Base-by-base conservation (phyloP, 2,797 vertebrate genomes). In the Mallotus villosus region DNA sequence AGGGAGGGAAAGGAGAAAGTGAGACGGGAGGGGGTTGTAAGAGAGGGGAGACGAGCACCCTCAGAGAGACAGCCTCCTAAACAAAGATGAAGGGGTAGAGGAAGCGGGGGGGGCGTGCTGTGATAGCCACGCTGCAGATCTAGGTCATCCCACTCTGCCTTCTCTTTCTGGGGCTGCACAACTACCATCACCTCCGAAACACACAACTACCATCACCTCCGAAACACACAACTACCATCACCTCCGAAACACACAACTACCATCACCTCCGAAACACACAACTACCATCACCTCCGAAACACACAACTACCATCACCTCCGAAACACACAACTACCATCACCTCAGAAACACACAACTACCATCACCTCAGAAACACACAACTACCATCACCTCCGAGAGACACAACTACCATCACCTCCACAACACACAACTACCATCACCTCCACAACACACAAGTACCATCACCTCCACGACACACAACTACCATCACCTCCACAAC, bases 131-230 rank as follows among this genome's bases (percentile, higher is more conserved):
- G 17, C 51, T 55, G 27, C 17, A 68, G 27, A 67, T 67, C 64
- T 53, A 51, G 64, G 64, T 67, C 64, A 41, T 41, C 37, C 37
- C 6, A 67, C 41, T 55, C 66, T 57, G 27, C 27, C 66, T 11
- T 19, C 51, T 24, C 66, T 21, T 25, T 32, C 25, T 55, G 65
- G 12, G 12, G 5, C 21, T 41, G 24, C 24, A 46, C 63, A 7
- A 65, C 63, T 4, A 65, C 22, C 34, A 66, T 25, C 59, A 46
- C 59, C 58, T 16, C 51, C 5, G 19, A 16, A 16, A 53, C 51
- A 16, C 51, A 53, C 51, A 16, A n/a, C 51, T 19, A 53, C 51
- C 51, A 53, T 53, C 51, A 53, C 51, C 51, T 16, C 51, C 17
- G 19, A 4, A 53, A 53, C 51, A 53, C 51, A 53, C 51, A 16